Conservation (phyloP, 2,888 invertebrate species). For the Sympetrum striolatum region DNA sequence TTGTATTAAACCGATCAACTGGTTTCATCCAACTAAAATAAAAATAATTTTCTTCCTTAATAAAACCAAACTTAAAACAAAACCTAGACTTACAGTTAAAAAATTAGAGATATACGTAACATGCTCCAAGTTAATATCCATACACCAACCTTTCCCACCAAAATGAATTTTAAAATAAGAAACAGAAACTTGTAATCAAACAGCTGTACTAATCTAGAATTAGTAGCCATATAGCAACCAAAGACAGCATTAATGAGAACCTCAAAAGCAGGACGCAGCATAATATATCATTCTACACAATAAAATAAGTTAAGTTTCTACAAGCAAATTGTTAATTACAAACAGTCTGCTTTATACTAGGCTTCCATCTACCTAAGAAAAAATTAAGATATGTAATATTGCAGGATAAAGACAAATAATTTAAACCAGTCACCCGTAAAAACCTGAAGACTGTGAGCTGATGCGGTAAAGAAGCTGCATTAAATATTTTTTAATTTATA, state of each 20-base stretch:
- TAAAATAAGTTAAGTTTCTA: neutral
- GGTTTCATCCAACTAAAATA: neutral
- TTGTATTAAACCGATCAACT: neutral
- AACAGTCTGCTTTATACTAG: neutral
- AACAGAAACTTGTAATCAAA: neutral
- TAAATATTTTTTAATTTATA: neutral
- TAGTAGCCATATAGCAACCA: neutral
- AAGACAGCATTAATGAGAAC: neutral
- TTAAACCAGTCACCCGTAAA: neutral
- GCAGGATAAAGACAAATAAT: neutral
- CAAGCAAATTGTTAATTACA: neutral
- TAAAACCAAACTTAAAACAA: neutral
- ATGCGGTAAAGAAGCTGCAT: neutral
- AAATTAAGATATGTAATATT: neutral
- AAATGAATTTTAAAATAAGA: neutral
- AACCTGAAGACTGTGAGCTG: conserved; percentile 18
- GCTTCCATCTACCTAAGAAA: neutral
- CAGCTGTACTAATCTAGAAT: neutral
- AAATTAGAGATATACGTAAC: neutral
- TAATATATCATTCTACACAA: neutral
- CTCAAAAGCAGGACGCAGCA: neutral
- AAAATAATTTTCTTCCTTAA: neutral
- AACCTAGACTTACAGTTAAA: neutral
- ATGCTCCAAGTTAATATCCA: neutral
- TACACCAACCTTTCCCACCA: neutral